Base-by-base conservation (phyloP, 2,888 invertebrate genomes). In the Polietes domitor region DNA sequence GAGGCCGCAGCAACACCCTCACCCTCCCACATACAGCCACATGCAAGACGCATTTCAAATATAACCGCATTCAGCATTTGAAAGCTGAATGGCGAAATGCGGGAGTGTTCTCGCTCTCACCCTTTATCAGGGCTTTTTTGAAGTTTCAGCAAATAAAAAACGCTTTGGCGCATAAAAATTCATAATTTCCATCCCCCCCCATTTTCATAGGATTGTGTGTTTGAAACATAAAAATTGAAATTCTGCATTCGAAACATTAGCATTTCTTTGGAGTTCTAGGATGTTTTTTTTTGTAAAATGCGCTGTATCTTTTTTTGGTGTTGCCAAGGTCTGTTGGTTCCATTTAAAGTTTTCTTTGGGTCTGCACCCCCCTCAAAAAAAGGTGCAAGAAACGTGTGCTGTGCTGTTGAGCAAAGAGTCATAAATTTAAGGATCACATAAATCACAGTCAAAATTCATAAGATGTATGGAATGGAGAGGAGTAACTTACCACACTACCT, bases 401-500 rank as follows among this genome's bases (percentile, higher is more conserved):
- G 26, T 26, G 37, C 37, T 80, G 79, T 71, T 77, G 58, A 72
- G 63, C 71, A 75, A 71, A 68, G 70, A 86, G 84, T 85, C 85
- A 87, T 87, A 87, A 87, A 87, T 87, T 87, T 85, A 86, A 85
- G 86, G 86, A 85, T 86, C 86, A 86, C 87, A 87, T 87, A 87
- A 87, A 87, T 87, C 86, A 83, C 85, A 78, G 85, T 85, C 76
- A 82, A 80, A 32, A 78, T 80, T 68, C 28, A 41, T 32, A 68
- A 68, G 37, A 68, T 68, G 68, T 68, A 68, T 65, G 37, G 37
- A n/a, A n/a, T n/a, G n/a, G n/a, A n/a, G n/a, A 41, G 43, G 17
- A 43, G 68, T 68, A 41, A 24, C 68, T 68, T 41, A 17, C 65
- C 37, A 10, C 41, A 4, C 53, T 21, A 5, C 4, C 50, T n/a